Conservation (phyloP, 2,888 invertebrate species). For the Adineta ricciae region DNA sequence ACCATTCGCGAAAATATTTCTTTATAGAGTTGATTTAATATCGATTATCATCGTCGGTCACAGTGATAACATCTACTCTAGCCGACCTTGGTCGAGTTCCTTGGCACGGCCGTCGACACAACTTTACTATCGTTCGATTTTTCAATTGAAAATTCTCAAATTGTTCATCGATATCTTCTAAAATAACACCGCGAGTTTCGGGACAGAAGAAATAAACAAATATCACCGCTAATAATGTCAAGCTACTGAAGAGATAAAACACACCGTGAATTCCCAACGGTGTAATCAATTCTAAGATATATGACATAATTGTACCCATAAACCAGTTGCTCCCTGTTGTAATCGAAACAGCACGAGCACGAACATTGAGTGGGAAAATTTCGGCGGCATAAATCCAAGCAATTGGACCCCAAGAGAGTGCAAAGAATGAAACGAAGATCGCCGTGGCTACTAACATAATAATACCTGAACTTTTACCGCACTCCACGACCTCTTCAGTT, state of each 20-base stretch:
- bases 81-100: neutral
- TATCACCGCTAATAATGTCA: neutral
- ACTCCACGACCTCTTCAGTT: neutral
- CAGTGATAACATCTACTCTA: neutral
- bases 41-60: no score
- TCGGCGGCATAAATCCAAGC: constrained; percentile 8
- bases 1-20: no score
- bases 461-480: neutral
- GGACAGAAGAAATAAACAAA: constrained; percentile 4
- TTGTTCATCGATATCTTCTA: neutral
- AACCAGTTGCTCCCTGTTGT: constrained; percentile 12
- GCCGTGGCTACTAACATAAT: neutral
- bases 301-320: constrained; percentile 17
- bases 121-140: neutral
- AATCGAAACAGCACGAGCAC: neutral
- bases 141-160: neutral
- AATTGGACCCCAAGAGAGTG: neutral
- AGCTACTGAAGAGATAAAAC: constrained; percentile 1
- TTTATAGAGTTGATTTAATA: no score
- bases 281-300: neutral
- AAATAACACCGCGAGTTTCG: neutral
- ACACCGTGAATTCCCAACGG: neutral
- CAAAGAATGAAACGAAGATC: neutral
- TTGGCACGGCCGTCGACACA: neutral
- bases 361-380: neutral